Base-by-base conservation (phyloP, 2,888 invertebrate species). In the Macaria liturata region DNA sequence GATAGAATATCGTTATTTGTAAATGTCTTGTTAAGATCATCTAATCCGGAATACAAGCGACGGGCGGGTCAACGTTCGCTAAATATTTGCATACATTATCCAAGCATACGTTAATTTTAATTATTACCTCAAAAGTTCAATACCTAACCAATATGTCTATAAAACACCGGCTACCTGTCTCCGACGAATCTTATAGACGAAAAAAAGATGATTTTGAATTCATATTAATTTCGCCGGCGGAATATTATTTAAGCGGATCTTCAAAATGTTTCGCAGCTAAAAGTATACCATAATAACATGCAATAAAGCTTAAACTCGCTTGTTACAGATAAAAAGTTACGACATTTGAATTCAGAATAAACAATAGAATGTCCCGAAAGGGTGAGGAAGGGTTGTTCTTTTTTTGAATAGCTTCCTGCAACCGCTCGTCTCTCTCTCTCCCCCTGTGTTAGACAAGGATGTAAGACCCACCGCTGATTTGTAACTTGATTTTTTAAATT, bases 381-480 rank as follows among this genome's bases (percentile, higher is more conserved):
- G 90, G 88, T 85, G 79, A 85, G 81, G 87, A 90, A 91, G 91
- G 91, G 89, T 90, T 89, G 86, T 83, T 85, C 84, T 88, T 91
- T 91, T 90, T 91, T 90, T 85, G 78, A 83, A 83, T 81, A 80
- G 86, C 87, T 90, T 91, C 91, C 91, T 89, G 86, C 84, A 81
- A 79, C 70, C 71, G 64, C 57, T 65, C 67, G 70, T 88, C 89
- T 75, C 81, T 72, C 62, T 88, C 81, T 66, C 76, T 65, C 82
- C 56, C 59, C 54, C 45, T 42, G 62, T 43, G 68, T 56, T 48
- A 62, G 76, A 86, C 62, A 71, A 73, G 70, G 88, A 88, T 55
- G 54, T 68, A 71, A 53, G 67, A 57, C 76, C 50, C 62, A 65
- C 72, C 71, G 74, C 64, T 66, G 67, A 78, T 73, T 72, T 70